Evolutionary conservation across 2,797 vertebrate genomes (phyloP), one percentile per base, ranked within the genome.

Genomic region (Lacerta viridis): DNA sequence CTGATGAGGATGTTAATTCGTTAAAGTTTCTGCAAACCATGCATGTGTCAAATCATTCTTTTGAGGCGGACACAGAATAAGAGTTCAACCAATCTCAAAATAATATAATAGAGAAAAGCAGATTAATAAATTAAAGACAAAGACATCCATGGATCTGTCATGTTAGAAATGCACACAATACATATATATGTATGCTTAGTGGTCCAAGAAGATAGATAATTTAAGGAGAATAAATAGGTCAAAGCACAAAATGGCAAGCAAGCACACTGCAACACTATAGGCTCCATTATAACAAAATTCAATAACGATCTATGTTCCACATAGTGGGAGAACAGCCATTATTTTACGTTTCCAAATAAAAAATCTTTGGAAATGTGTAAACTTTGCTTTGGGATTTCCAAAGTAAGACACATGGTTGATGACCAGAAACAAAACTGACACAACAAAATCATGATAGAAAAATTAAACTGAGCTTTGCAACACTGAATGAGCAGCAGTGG

Each of bases 111-210:
- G 33, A 75, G 59, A 89, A 91, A 92, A 88, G 55, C 50, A 72
- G 41, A 87, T 95, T 93, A 96, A 93, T 85, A 89, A 88, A 36
- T 55, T 41, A 87, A 27, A 50, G 61, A 83, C 79, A 13, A 10
- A 80, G 80, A 80, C 25, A 90, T 41, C 9, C 80, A 83, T 43
- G 71, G 86, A 81, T 5, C 8, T 5, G 18, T 3, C 0, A 46
- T 91, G 75, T 93, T 18, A 87, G 84, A 86, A 9, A 1, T 25
- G 74, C 87, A 88, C 27, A 72, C 4, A 66, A 86, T 82, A 5
- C 29, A 77, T 23, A 72, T 50, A 79, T 10, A 29, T 84, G 71
- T 20, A 1, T 5, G 80, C 78, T 86, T 41, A 77, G 36, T 0
- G 17, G 5, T 27, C 25, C 7, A 68, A 88, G 13, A 83, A 3